Percentiles rank a stretch among this genome's conserved stretches.
These are phyloP conservation scores for Zelostemma sp. DNA, from an alignment of 1,140 invertebrate genomes.

Conservation along the genomic window DNA sequence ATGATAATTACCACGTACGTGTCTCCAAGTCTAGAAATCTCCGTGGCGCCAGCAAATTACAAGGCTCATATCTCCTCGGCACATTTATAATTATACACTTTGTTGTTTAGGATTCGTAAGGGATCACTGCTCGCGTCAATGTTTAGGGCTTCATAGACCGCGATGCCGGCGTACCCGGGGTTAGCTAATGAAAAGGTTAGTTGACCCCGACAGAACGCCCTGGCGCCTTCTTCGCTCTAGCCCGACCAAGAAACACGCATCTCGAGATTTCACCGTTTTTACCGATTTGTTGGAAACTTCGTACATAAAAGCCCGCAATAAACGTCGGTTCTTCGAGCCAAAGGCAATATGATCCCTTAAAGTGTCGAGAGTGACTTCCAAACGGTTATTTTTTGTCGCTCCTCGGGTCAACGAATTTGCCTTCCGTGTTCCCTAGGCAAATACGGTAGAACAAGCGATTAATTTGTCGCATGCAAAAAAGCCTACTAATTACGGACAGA, in stretches of 20 bases:
- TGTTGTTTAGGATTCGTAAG: constrained; percentile 47
- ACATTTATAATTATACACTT: constrained; percentile 50
- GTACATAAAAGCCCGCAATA: too few relatives aligned
- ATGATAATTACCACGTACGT: constrained; percentile 46
- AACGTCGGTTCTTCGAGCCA: too few relatives aligned
- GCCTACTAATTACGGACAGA: too few relatives aligned
- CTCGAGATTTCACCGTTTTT: not conserved
- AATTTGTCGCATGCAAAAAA: too few relatives aligned
- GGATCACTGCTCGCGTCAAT: constrained; percentile 61
- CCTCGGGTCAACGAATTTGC: too few relatives aligned
- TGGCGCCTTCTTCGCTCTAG: constrained; percentile 60
- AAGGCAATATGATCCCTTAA: too few relatives aligned
- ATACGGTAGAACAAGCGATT: too few relatives aligned
- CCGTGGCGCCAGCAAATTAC: constrained; percentile 50
- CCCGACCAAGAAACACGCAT: constrained; percentile 5
- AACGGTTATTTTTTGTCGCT: too few relatives aligned
- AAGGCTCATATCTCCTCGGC: constrained; percentile 48
- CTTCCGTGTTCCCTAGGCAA: too few relatives aligned
- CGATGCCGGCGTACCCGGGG: constrained; percentile 47
- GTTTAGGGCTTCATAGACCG: constrained; percentile 60
- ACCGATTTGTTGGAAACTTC: too few relatives aligned
- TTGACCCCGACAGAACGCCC: constrained; percentile 68
- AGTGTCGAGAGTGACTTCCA: too few relatives aligned
- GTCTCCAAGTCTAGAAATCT: constrained; percentile 42
- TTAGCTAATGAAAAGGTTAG: constrained; percentile 69